Base-by-base conservation (phyloP, 2,113 vertebrate genomes). In the Cynocephalus volans region DNA sequence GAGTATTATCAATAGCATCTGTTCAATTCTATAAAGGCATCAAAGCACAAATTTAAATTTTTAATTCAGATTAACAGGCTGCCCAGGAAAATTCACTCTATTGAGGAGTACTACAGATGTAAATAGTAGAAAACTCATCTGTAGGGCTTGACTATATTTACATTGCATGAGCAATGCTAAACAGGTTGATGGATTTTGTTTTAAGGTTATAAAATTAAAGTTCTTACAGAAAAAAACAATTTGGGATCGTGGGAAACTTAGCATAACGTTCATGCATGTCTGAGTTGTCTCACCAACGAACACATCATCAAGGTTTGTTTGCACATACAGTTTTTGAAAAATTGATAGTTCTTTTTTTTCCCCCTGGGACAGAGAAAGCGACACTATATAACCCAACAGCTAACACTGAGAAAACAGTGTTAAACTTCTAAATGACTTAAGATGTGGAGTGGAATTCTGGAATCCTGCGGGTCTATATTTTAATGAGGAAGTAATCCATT, bases 31-130 rank as follows among this genome's bases (percentile, higher is more conserved):
- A 67, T 65, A 96, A 77, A 79, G 64, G 17, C 73, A 17, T 21
- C 64, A 54, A 82, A 92, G 58, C 67, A 79, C 12, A 72, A 65
- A 93, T 60, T 95, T 89, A 87, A 65, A 67, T 41, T 89, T 90
- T 17, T 58, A 81, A 13, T 90, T 91, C 48, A 93, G 56, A 52
- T 88, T 85, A 87, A 56, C 58, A 83, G 56, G n/a, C 45, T 90
- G 33, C 48, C 48, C 50, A 72, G 94, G 33, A 77, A 48, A 77
- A 85, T 52, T 81, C 17, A 41, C 54, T 28, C 84, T 36, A 18
- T 5, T 45, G 84, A 79, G 45, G 75, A 50, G 50, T 54, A 15
- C 8, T 54, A 15, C 8, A 18, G 8, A 56, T 58, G 3, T 33
- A 62, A 83, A 23, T 84, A 48, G 54, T 15, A 36, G 50, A 93